Base-by-base conservation (phyloP, 2,888 invertebrate genomes). In the Chrysopilus asiliformis region DNA sequence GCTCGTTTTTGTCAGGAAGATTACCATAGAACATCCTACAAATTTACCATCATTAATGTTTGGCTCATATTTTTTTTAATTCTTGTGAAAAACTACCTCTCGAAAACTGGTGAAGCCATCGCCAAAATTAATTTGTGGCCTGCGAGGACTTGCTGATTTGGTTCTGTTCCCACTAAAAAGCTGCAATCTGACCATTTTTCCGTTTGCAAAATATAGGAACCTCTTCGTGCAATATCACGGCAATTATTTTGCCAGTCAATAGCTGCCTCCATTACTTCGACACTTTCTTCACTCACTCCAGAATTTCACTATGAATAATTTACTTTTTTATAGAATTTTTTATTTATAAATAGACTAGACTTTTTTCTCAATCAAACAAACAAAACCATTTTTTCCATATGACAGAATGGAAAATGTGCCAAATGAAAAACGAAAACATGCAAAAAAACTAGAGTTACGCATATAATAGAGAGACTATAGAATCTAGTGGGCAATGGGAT, bases 1-100 rank as follows among this genome's bases (percentile, higher is more conserved):
- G 80, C 46, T 76, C 76, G 43, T 72, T 72, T 33, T 79, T 78
- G 51, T 86, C 84, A 2, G 84, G 77, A 70, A 86, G 76, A 16
- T 80, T 79, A 0, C 86, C 86, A 52, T 70, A 85, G 53, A 87
- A 86, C 86, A 87, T 87, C 1, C 83, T n/a, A n/a, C n/a, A n/a
- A n/a, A n/a, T n/a, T n/a, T n/a, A n/a, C n/a, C n/a, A n/a, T n/a
- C n/a, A n/a, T n/a, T n/a, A n/a, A n/a, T n/a, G n/a, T n/a, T n/a
- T n/a, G n/a, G n/a, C n/a, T n/a, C n/a, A n/a, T n/a, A n/a, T n/a
- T n/a, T n/a, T n/a, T n/a, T n/a, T n/a, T n/a, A n/a, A n/a, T n/a
- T n/a, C n/a, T n/a, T n/a, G n/a, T n/a, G n/a, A n/a, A n/a, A n/a
- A n/a, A n/a, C n/a, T n/a, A n/a, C n/a, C n/a, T 79, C 53, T 86